Base-by-base conservation (phyloP, 1,140 invertebrate species). In the Solen grandis region DNA sequence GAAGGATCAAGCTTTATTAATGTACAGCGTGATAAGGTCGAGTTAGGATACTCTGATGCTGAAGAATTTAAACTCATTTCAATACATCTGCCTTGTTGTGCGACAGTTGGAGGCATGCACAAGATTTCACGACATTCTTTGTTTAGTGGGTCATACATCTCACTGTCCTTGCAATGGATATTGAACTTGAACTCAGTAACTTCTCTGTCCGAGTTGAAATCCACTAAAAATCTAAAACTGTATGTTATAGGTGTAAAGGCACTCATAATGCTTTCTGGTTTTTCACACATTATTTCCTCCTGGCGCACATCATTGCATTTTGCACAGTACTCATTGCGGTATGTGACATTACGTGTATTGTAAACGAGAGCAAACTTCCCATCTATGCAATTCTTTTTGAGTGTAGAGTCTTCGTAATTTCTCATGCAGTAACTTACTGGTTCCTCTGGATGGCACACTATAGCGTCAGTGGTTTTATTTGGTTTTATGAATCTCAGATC, bases 61-160 rank as follows among this genome's bases (percentile, higher is more conserved):
- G 5, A 5, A 36, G 16, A 33, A 16, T 55, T 16, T 27, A 0
- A n/a, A 13, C n/a, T 57, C 63, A 16, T 54, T 35, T 13, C 2
- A 10, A 36, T 36, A 36, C 82, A 81, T 62, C 59, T 14, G 46
- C 68, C 81, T 19, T 72, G 16, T 35, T 27, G 1, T 33, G 38
- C 55, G 13, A 65, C 35, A 10, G 19, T 25, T 1, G 31, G 38
- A 29, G 19, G 69, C 27, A 27, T 14, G 73, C 82, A 87, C 27
- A 41, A 41, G 13, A 84, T 79, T 14, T 55, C 33, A 2, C 84
- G 57, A 68, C 87, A 88, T 14, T 38, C 36, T 0, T 35, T 13
- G 14, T 29, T 27, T 22, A 86, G 84, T 0, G 83, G 81, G 60
- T 88, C 86, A 38, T 74, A 88, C n/a, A 87, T 83, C 35, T 82